Base-by-base conservation (phyloP, 2,797 vertebrate genomes). In the Myiotriccus ornatus region DNA sequence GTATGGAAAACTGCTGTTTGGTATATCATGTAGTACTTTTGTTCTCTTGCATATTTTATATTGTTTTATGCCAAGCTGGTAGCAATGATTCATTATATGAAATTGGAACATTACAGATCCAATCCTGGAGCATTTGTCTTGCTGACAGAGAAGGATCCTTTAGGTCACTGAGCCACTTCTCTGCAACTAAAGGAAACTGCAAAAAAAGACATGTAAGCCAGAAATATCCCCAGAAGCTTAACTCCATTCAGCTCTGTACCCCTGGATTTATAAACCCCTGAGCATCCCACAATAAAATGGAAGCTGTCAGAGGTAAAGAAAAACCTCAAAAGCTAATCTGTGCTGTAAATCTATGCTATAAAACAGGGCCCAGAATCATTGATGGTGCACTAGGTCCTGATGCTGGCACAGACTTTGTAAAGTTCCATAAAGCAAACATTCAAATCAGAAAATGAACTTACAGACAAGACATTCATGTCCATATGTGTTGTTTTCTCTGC, bases 141-240 rank as follows among this genome's bases (percentile, higher is more conserved):
- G 13, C 70, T 78, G 84, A 93, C 86, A 90, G 59, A 62, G 84
- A 89, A 92, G 92, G 84, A 93, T 93, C 63, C 70, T 87, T 89
- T 30, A 75, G 63, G 77, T 90, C 30, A 10, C 62, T 28, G 65
- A 84, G 74, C 74, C 55, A 87, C 80, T 84, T 92, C 62, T 78
- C 65, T 60, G 47, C 65, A 85, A 78, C 57, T n/a, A 37, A 57
- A 88, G 85, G 80, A 64, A 90, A 75, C 46, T 8, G 1, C 57
- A 57, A 59, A 44, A 62, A 65, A 71, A 87, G 77, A 34, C 22
- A 62, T 25, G 12, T 22, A 65, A 75, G 32, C 46, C 23, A 30
- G 67, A 92, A 84, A 78, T 65, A 82, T 57, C 59, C 86, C 80
- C 47, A 68, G 84, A 55, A 82, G 47, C 57, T 86, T 23, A 46